These are phyloP conservation scores for Albula goreensis DNA, from an alignment of 2,113 vertebrate species.

Conservation along the genomic window DNA sequence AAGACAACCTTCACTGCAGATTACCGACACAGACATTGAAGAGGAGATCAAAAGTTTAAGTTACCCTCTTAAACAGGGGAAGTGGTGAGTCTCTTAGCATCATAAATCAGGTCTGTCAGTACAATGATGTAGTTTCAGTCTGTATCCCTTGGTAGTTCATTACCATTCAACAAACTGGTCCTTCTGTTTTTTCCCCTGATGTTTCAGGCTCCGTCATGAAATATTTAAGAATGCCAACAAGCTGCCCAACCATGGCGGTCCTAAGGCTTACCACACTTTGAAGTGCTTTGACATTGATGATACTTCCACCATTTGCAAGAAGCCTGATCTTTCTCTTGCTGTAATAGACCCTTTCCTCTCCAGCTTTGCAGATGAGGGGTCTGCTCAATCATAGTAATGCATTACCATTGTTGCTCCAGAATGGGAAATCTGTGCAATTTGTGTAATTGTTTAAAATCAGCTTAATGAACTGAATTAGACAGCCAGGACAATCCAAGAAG, in stretches of 20 bases:
- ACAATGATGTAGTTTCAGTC: not conserved
- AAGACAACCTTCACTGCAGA: slow-evolving; percentile 27
- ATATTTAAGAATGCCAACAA: slow-evolving; percentile 53
- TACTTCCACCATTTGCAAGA: slow-evolving; percentile 41
- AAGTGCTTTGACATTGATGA: slow-evolving; percentile 56
- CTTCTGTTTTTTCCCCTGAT: slow-evolving; percentile 12
- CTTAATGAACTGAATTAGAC: too few species aligned
- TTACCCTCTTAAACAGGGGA: slow-evolving; percentile 36
- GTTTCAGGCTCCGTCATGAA: slow-evolving; percentile 52
- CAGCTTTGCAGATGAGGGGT: slow-evolving; percentile 40
- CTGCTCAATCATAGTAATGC: slow-evolving; percentile 22
- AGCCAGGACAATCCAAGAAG: too few species aligned
- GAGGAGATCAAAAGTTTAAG: slow-evolving; percentile 41
- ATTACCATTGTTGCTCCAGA: not conserved
- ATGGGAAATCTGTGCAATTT: not conserved
- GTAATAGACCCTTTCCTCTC: slow-evolving; percentile 51
- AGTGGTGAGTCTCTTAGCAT: slow-evolving; percentile 44
- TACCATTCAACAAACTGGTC: not conserved
- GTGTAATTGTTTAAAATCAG: not conserved
- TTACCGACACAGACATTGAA: slow-evolving; percentile 51
- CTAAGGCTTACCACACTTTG: slow-evolving; percentile 51
- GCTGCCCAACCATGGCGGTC: slow-evolving; percentile 41
- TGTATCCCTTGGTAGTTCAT: not conserved
- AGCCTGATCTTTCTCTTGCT: slow-evolving; percentile 56
- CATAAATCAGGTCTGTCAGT: not conserved